These are phyloP conservation scores for Tonatia bakeri DNA, from an alignment of 2,113 vertebrate genomes.

Conservation along the genomic window DNA sequence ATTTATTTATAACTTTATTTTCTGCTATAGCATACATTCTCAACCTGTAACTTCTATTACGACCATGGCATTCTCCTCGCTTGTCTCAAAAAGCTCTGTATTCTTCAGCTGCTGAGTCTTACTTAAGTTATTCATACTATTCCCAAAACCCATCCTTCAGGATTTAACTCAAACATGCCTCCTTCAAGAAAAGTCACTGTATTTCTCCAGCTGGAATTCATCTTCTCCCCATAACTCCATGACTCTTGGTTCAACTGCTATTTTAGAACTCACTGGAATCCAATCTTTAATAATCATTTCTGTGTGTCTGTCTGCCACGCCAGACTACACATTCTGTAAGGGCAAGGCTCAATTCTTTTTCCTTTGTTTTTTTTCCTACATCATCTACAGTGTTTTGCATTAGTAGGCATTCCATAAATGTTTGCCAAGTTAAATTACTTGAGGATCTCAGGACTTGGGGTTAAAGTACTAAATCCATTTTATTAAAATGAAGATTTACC, in stretches of 20 bases:
- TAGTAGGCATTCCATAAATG: neutral
- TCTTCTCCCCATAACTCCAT: neutral
- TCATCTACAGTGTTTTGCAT: neutral
- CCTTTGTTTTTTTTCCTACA: neutral
- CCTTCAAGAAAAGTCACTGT: neutral
- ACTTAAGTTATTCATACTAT: neutral
- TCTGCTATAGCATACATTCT: neutral
- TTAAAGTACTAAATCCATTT: neutral
- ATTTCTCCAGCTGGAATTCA: neutral
- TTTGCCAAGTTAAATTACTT: neutral
- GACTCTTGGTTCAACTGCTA: neutral
- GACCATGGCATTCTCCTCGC: neutral
- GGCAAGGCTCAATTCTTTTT: neutral
- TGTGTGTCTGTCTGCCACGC: neutral
- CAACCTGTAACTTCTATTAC: neutral
- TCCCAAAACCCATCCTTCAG: neutral
- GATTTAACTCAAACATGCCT: neutral
- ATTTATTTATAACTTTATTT: slow-evolving; percentile 28
- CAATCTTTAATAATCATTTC: neutral
- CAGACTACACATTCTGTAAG: neutral
- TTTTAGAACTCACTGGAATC: neutral
- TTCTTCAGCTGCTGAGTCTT: neutral
- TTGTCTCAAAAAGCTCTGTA: neutral
- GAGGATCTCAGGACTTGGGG: neutral
- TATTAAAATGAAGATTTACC: neutral